These are phyloP conservation scores for Drosophila merina DNA, from an alignment of 2,888 invertebrate species.

Conservation along the genomic window DNA sequence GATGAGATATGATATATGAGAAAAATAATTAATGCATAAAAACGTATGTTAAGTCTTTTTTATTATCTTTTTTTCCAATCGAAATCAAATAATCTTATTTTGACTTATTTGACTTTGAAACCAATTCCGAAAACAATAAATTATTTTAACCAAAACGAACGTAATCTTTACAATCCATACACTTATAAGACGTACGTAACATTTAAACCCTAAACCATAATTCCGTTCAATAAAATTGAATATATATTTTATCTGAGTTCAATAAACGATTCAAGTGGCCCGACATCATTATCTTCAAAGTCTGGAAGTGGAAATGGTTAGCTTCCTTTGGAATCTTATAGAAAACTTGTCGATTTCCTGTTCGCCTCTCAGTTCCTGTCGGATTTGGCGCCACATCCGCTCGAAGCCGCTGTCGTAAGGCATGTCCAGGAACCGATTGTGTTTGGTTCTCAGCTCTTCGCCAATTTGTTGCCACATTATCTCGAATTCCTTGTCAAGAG, in stretches of 20 bases:
- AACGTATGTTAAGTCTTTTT: slow-evolving; percentile 61
- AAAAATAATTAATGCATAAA: slow-evolving; percentile 44
- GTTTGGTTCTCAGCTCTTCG: slow-evolving; percentile 29
- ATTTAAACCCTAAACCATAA: slow-evolving; percentile 36
- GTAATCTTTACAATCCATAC: slow-evolving; percentile 54
- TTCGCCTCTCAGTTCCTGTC: background rate
- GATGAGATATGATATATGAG: slow-evolving; percentile 44
- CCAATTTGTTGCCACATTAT: slow-evolving; percentile 57
- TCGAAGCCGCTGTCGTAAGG: slow-evolving; percentile 58
- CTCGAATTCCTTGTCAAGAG: slow-evolving; percentile 58
- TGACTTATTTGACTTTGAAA: slow-evolving; percentile 51
- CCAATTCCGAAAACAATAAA: slow-evolving; percentile 70
- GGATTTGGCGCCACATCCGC: slow-evolving; percentile 3
- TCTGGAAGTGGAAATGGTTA: background rate
- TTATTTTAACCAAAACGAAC: slow-evolving; percentile 74
- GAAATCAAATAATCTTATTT: slow-evolving; percentile 49
- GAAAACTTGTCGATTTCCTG: slow-evolving; percentile 24
- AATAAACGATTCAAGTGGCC: slow-evolving; percentile 20
- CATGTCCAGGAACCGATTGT: slow-evolving; percentile 13
- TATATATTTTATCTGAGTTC: slow-evolving; percentile 38
- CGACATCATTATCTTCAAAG: slow-evolving; percentile 4
- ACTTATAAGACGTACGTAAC: slow-evolving; percentile 36
- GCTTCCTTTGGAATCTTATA: slow-evolving; percentile 3
- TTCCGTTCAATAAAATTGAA: slow-evolving; percentile 58
- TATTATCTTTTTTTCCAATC: slow-evolving; percentile 61